These are phyloP conservation scores for Epinephelus fuscoguttatus DNA, from an alignment of 2,113 vertebrate species.

Conservation along the genomic window DNA sequence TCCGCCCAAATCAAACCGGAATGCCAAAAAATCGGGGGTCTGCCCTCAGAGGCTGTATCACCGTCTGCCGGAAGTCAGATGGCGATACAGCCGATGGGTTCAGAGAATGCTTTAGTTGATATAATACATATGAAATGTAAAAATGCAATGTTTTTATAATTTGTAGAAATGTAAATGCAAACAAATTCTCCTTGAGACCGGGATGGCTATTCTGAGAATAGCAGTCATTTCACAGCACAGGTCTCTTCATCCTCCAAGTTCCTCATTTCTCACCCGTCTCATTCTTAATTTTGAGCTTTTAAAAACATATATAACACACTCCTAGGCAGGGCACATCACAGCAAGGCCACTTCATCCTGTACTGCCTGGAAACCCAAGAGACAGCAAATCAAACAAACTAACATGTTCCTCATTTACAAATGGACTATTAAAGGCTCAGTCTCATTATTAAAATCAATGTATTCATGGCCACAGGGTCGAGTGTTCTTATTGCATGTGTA, in stretches of 20 bases:
- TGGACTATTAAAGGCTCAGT: constrained; percentile 28
- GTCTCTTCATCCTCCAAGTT: constrained; percentile 34
- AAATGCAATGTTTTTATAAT: no score
- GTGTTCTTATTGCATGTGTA: background rate
- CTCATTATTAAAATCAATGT: constrained; percentile 38
- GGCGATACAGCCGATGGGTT: no score
- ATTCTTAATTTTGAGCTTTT: constrained; percentile 48
- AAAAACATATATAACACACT: constrained; percentile 34
- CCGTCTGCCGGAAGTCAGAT: no score
- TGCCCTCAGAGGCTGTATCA: no score
- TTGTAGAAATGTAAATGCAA: no score
- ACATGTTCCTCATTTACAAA: constrained; percentile 38
- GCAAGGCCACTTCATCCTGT: constrained; percentile 14
- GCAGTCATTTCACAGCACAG: constrained; percentile 32
- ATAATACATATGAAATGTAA: no score
- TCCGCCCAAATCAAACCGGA: no score
- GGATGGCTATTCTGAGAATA: constrained; percentile 25
- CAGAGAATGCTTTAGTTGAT: no score
- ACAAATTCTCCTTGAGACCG: no score
- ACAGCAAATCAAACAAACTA: constrained; percentile 21
- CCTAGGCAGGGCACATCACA: background rate
- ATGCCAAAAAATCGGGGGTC: no score
- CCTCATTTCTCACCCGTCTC: constrained; percentile 55
- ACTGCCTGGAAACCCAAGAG: constrained; percentile 30
- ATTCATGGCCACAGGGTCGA: background rate